Evolutionary conservation across 2,113 vertebrate genomes (phyloP), one percentile per base, ranked within the genome.

Genomic region (Tragulus kanchil): DNA sequence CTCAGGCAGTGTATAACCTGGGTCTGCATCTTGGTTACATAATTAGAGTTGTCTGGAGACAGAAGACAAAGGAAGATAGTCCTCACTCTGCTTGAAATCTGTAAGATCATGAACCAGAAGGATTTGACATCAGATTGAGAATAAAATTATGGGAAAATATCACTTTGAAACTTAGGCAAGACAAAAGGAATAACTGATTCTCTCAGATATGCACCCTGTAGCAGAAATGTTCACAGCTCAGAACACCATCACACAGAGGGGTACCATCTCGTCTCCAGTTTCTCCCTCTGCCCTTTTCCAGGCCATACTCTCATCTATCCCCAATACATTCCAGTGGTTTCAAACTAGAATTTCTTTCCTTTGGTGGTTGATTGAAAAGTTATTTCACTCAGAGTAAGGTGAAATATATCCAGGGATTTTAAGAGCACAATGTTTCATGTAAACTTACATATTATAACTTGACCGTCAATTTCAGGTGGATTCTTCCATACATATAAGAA

Each of bases 41-140:
- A 31, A 9, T 69, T 82, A 59, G 8, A 87, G 48, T 64, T 54
- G 26, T 54, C 62, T 84, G 28, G 58, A 75, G 31, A 69, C 10
- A 88, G 50, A 91, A 75, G 19, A 69, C 8, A 52, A 14, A 88
- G 48, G 3, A 15, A 13, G 12, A 25, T 28, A 78, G n/a, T 83
- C 26, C 56, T 71, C 15, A 56, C 85, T 94, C 94, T 36, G 69
- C 17, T 58, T 89, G 23, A 88, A 58, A 82, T 89, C 4, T 77
- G 56, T 62, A 90, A 92, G 88, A 54, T 73, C 21, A 56, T 50
- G 28, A 90, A 83, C 65, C 48, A 26, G 82, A 96, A 94, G 52
- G 7, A 88, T 77, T 42, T 58, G 14, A 81, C 8, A 65, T 36
- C 61, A 67, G 77, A 50, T 82, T 92, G 83, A 85, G n/a, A 67